phyloP scores from a whole-genome alignment of 1,140 invertebrate species.

The Asbolus verrucosus region DNA sequence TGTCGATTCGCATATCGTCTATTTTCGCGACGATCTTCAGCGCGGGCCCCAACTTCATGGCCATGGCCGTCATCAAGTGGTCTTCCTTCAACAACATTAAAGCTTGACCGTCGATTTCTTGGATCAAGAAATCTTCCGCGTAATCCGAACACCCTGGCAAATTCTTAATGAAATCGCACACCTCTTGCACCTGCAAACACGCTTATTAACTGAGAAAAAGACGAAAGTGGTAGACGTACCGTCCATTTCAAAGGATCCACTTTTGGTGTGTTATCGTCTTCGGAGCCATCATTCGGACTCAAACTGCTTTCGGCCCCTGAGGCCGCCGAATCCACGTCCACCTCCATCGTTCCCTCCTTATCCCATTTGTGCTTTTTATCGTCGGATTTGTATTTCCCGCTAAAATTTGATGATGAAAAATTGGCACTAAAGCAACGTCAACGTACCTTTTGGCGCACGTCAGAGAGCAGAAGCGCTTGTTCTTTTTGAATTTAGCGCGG shows the following conservation, averaged over 20 bases:
- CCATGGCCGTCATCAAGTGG: slow-evolving; percentile 94
- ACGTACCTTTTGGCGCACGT: slow-evolving; percentile 77
- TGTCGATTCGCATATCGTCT: slow-evolving; percentile 78
- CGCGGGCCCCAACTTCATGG: slow-evolving; percentile 94
- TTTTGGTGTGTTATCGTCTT: slow-evolving; percentile 68
- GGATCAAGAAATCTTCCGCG: slow-evolving; percentile 93
- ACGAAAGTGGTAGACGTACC: slow-evolving; percentile 70
- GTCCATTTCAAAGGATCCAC: slow-evolving; percentile 83
- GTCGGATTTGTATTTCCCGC: slow-evolving; percentile 58
- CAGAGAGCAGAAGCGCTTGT: slow-evolving; percentile 83
- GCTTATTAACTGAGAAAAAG: slow-evolving; percentile 5
- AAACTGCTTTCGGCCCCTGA: slow-evolving; percentile 65
- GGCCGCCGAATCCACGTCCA: slow-evolving; percentile 67
- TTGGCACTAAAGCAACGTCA: slow-evolving; percentile 6
- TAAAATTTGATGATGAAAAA: too few species aligned
- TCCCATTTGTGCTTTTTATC: slow-evolving; percentile 66
- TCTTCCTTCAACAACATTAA: slow-evolving; percentile 94
- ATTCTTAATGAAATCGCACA: slow-evolving; percentile 87
- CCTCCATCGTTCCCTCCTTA: slow-evolving; percentile 65
- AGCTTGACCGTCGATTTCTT: slow-evolving; percentile 97
- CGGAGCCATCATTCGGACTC: slow-evolving; percentile 59
- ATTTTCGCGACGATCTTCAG: slow-evolving; percentile 93
- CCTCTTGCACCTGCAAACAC: slow-evolving; percentile 74
- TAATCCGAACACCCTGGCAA: slow-evolving; percentile 92
- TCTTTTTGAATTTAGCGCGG: slow-evolving; percentile 79